phyloP scores from a whole-genome alignment of 2,797 vertebrate genomes.

The Austrolebias charrua region DNA sequence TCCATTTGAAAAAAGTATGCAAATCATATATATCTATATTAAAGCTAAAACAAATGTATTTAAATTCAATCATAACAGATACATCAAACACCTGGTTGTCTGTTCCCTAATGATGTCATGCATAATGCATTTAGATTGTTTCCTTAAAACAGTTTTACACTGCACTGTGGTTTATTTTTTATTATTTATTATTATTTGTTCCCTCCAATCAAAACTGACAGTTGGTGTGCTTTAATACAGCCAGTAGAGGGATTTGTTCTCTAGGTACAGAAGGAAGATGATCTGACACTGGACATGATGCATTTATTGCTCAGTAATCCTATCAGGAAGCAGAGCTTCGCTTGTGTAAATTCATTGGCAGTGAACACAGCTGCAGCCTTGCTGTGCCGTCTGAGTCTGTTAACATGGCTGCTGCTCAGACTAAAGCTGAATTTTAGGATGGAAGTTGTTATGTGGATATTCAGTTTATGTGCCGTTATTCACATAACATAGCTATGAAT shows the following conservation, averaged over 20 bases:
- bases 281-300: conserved; percentile 19
- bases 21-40: not conserved
- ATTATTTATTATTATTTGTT: too few species aligned
- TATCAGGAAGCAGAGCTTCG: conserved; percentile 14
- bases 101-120: not conserved
- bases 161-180: not conserved
- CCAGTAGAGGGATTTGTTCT: conserved; percentile 6
- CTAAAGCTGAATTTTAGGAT: not conserved
- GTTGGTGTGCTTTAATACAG: not conserved
- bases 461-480: not conserved
- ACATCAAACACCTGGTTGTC: not conserved
- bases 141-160: not conserved
- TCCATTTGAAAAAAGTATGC: not conserved
- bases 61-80: not conserved
- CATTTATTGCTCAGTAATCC: conserved; percentile 13
- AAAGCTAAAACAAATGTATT: not conserved
- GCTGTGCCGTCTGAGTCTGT: conserved; percentile 7
- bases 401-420: not conserved
- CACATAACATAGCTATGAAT: not conserved
- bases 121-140: not conserved
- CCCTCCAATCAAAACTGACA: not conserved
- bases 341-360: conserved; percentile 8
- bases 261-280: conserved; percentile 15
- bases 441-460: conserved; percentile 1
- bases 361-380: conserved; percentile 26